Percentiles rank a stretch among this genome's conserved stretches.
These are phyloP conservation scores for Syrrhaptes paradoxus DNA, from an alignment of 2,113 vertebrate genomes.

Conservation along the genomic window DNA sequence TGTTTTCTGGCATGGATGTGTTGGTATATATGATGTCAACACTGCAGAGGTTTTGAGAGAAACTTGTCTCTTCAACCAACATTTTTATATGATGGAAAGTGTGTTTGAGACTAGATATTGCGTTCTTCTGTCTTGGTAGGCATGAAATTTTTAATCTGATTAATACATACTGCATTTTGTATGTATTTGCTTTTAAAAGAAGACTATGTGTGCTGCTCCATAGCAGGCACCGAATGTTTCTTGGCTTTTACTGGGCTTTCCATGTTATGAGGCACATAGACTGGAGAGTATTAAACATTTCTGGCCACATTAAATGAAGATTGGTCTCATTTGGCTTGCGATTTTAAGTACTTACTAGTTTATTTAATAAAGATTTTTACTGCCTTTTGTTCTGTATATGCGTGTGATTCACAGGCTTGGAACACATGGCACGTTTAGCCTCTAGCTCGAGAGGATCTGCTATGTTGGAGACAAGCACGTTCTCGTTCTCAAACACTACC, in stretches of 20 bases:
- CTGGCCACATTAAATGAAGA: background rate
- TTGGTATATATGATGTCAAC: background rate
- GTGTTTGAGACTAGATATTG: background rate
- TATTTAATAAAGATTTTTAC: background rate
- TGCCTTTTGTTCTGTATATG: background rate
- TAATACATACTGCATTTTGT: background rate
- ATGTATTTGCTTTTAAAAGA: background rate
- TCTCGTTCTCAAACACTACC: background rate
- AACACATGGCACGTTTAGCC: background rate
- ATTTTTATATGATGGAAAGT: background rate
- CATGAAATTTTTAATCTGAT: background rate
- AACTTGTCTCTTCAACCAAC: background rate
- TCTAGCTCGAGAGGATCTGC: background rate
- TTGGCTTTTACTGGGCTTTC: background rate
- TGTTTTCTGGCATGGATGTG: background rate
- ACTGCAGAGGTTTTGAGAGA: background rate
- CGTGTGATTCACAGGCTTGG: background rate
- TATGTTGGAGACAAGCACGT: background rate
- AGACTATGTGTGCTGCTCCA: background rate
- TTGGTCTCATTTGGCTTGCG: background rate
- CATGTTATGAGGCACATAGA: background rate
- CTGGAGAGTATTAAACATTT: background rate
- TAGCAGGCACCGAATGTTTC: background rate
- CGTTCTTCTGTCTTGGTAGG: background rate
- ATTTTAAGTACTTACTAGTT: background rate